Percentiles rank a stretch among this genome's conserved stretches.
Evolutionary conservation across 2,797 vertebrate species (phyloP).

Genomic region (Agapornis canus): DNA sequence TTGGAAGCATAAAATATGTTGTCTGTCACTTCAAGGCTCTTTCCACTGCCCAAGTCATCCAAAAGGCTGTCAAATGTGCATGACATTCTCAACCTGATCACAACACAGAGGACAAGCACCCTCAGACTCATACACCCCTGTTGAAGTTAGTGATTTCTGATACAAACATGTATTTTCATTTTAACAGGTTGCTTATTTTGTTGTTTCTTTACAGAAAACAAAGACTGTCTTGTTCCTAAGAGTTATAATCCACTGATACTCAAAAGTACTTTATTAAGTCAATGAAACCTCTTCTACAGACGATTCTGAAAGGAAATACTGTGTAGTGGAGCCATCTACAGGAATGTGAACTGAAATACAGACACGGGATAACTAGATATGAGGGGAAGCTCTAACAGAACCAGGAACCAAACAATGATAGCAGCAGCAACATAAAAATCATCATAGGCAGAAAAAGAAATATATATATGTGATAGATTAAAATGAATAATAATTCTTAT

Average conservation of each 20-base stretch:
- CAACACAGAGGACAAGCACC: background rate
- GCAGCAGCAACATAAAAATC: background rate
- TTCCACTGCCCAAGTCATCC: background rate
- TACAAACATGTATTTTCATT: background rate
- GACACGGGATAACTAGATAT: background rate
- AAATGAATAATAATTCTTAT: background rate
- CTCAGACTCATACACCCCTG: background rate
- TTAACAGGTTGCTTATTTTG: background rate
- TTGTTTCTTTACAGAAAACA: background rate
- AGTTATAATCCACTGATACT: background rate
- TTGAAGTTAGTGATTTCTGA: background rate
- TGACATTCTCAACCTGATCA: background rate
- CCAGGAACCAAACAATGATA: background rate
- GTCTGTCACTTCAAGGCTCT: background rate
- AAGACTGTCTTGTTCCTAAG: background rate
- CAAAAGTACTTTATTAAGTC: background rate
- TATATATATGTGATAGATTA: background rate
- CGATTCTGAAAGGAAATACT: background rate
- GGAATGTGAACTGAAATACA: slow-evolving; percentile 14
- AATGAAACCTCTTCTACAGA: background rate
- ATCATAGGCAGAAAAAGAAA: background rate
- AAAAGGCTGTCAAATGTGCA: background rate
- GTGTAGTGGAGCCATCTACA: slow-evolving; percentile 38
- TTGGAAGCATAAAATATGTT: background rate
- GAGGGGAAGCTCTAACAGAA: background rate